phyloP scores from a whole-genome alignment of 1,140 invertebrate genomes.

The Meloidogyne chitwoodi region DNA sequence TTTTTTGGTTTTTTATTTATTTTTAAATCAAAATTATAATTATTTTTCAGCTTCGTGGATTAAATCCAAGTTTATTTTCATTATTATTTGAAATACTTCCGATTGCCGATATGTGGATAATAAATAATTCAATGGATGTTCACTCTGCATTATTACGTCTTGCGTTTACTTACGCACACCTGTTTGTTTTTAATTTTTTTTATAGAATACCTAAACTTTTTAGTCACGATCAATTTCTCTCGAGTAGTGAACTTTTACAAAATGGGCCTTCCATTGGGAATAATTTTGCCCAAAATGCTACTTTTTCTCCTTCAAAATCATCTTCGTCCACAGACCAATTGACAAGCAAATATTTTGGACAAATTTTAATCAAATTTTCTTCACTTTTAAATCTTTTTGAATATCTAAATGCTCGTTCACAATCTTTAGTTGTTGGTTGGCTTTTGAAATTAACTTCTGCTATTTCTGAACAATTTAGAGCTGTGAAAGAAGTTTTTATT shows the following conservation, averaged over 20 bases:
- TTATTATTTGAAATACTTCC: conserved; percentile 29
- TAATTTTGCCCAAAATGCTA: not conserved
- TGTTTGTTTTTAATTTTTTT: conserved; percentile 14
- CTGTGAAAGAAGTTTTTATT: conserved; percentile 5
- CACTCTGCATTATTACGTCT: conserved; percentile 16
- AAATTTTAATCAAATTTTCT: conserved; percentile 20
- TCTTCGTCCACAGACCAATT: conserved; percentile 2
- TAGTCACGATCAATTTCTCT: conserved; percentile 25
- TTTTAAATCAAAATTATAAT: not conserved
- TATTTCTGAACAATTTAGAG: conserved; percentile 9
- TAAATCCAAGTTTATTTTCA: conserved; percentile 28
- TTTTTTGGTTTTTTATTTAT: conserved; percentile 17
- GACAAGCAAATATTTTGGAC: conserved; percentile 20
- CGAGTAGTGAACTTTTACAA: conserved; percentile 24
- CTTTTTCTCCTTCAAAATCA: not conserved
- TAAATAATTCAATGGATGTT: conserved; percentile 17
- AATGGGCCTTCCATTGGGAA: not conserved
- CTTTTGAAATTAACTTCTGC: not conserved
- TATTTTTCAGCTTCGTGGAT: conserved; percentile 22
- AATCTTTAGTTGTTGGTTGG: conserved; percentile 6
- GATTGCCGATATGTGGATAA: conserved; percentile 21
- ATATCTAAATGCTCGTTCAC: not conserved
- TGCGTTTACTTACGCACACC: conserved; percentile 21
- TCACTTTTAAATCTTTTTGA: conserved; percentile 9
- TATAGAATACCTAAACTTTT: conserved; percentile 11